Evolutionary conservation across 2,797 vertebrate genomes (phyloP).

Genomic region (Lutra lutra): DNA sequence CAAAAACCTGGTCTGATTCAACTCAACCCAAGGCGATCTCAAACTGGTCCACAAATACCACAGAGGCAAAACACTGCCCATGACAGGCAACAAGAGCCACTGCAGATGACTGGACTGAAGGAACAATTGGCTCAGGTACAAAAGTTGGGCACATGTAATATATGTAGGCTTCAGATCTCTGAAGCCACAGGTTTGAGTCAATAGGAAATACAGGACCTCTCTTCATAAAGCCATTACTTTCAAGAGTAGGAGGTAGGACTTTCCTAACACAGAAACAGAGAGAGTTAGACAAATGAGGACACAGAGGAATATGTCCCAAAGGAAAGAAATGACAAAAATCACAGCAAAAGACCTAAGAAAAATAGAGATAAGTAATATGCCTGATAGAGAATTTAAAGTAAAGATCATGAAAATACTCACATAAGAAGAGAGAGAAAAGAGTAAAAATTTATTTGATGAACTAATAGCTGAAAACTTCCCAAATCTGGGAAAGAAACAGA

Average conservation of each 20-base stretch:
- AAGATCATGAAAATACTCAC: not conserved
- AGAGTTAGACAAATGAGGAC: not conserved
- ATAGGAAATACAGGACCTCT: not conserved
- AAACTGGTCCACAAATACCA: too few species aligned
- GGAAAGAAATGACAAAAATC: not conserved
- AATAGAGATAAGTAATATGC: not conserved
- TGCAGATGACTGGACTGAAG: not conserved
- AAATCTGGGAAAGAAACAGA: not conserved
- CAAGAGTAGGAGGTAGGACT: not conserved
- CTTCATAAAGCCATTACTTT: not conserved
- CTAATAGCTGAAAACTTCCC: not conserved
- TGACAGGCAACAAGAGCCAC: not conserved
- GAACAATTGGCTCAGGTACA: not conserved
- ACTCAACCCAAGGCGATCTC: too few species aligned
- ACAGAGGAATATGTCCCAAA: not conserved
- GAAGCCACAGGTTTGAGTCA: not conserved
- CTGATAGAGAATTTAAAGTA: not conserved
- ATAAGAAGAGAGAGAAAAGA: not conserved
- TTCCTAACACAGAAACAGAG: not conserved
- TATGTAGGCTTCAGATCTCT: not conserved
- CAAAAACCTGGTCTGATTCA: too few species aligned
- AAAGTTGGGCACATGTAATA: not conserved
- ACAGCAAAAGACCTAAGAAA: not conserved
- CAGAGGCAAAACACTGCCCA: too few species aligned
- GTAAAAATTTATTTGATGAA: not conserved